A percentile compares a stretch with the other conserved stretches of the same genome.
Conservation (phyloP, 2,113 vertebrate species). For the Mus pahari region DNA sequence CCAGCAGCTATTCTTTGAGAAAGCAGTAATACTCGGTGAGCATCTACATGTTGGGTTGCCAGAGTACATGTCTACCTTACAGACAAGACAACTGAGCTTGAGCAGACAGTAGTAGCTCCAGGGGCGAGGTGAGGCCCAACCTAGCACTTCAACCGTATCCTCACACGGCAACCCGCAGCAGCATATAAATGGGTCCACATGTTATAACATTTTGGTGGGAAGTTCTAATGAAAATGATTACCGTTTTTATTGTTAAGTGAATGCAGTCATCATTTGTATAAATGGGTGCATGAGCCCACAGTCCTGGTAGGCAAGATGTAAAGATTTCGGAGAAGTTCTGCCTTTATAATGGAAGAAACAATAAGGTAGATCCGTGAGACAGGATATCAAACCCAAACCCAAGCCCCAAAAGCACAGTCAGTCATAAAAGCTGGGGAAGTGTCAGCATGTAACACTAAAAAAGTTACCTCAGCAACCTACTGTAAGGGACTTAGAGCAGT, state of each 20-base stretch:
- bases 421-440: not conserved
- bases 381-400: not conserved
- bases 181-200: not conserved
- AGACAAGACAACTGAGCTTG: not conserved
- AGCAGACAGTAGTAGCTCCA: not conserved
- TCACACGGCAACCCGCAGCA: not conserved
- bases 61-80: slow-evolving; percentile 37
- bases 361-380: not conserved
- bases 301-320: not conserved
- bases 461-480: slow-evolving; percentile 35
- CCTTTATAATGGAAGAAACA: slow-evolving; percentile 17
- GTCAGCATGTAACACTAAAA: slow-evolving; percentile 55
- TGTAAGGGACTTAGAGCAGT: slow-evolving; percentile 5
- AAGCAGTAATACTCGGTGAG: not conserved
- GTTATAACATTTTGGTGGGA: not conserved
- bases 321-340: slow-evolving; percentile 31
- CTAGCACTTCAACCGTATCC: not conserved
- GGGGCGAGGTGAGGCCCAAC: not conserved
- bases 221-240: not conserved
- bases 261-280: not conserved
- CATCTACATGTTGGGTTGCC: not conserved
- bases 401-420: slow-evolving; percentile 8
- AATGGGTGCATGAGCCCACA: not conserved
- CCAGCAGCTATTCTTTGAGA: not conserved
- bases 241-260: not conserved